Evolutionary conservation across 2,797 vertebrate species (phyloP), one percentile per base, ranked within the genome.

Genomic region (Micromesistius poutassou): DNA sequence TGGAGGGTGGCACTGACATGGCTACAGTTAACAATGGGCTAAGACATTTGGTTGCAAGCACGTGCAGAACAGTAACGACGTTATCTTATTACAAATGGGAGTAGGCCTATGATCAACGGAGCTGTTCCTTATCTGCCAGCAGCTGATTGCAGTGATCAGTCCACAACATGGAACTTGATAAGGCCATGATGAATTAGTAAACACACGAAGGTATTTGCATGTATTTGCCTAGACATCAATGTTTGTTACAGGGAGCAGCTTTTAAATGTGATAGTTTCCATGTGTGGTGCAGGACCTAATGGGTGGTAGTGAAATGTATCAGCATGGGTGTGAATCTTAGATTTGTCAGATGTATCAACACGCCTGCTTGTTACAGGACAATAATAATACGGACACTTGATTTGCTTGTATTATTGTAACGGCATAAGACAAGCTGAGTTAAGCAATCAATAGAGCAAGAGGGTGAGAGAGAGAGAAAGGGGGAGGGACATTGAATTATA

Each of bases 281-380:
- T 66, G n/a, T 9, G n/a, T 66, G 50, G 16, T 36, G 5, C 35
- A 36, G 50, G 22, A n/a, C 50, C 55, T 66, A 25, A 66, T 66
- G n/a, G n/a, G n/a, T 66, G 55, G 55, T 66, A 66, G n/a, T 25
- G 8, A 66, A 66, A 66, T 25, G 0, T 66, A 66, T 66, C 55
- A 66, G 25, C 50, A 62, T n/a, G 16, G 50, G n/a, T 5, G 50
- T 62, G 42, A 50, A 40, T 40, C 46, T 50, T 50, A 62, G 50
- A 62, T n/a, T 22, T 62, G 14, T 5, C 4, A 55, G 22, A n/a
- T 55, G 50, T 55, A n/a, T 55, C 50, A 22, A 22, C 16, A 14
- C 5, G 42, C 77, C 19, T 78, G 71, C 12, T 38, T 68, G 78
- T 90, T 91, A 75, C 77, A 1, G 83, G 85, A 19, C n/a, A n/a